phyloP scores from a whole-genome alignment of 2,113 vertebrate genomes.

The Motacilla tschutschensis region DNA sequence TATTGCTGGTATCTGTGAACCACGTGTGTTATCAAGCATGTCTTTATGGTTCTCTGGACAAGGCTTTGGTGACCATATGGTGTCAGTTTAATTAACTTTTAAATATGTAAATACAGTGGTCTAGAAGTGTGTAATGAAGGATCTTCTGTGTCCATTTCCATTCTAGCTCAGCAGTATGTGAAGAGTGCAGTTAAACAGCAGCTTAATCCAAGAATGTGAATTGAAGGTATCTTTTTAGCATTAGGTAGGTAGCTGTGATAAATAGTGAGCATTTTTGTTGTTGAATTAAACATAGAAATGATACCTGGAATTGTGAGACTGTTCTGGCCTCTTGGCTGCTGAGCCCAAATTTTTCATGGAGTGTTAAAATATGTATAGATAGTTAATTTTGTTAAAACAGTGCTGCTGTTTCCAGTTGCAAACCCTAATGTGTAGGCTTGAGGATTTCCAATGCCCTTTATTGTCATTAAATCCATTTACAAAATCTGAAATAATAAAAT shows the following conservation, averaged over 20 bases:
- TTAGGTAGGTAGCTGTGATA: background rate
- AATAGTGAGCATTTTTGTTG: background rate
- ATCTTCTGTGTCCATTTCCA: slow-evolving; percentile 3
- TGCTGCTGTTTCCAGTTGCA: background rate
- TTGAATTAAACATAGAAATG: background rate
- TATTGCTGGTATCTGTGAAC: slow-evolving; percentile 8
- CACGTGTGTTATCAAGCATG: slow-evolving; percentile 4
- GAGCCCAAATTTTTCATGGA: background rate
- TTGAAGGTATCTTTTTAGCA: background rate
- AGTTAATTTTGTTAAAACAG: background rate
- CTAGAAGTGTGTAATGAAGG: background rate
- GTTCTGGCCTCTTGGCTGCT: background rate
- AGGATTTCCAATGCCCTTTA: background rate
- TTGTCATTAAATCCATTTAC: background rate
- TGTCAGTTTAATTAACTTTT: slow-evolving; percentile 35
- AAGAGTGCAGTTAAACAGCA: background rate
- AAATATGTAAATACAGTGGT: background rate
- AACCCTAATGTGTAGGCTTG: background rate
- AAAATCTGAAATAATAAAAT: background rate
- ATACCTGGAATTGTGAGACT: background rate
- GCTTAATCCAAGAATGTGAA: background rate
- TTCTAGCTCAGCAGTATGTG: background rate
- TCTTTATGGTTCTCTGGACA: slow-evolving; percentile 19
- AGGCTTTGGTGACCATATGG: slow-evolving; percentile 21
- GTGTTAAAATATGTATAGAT: background rate